phyloP scores from a whole-genome alignment of 2,888 invertebrate genomes.

The Malthinus flaveolus region DNA sequence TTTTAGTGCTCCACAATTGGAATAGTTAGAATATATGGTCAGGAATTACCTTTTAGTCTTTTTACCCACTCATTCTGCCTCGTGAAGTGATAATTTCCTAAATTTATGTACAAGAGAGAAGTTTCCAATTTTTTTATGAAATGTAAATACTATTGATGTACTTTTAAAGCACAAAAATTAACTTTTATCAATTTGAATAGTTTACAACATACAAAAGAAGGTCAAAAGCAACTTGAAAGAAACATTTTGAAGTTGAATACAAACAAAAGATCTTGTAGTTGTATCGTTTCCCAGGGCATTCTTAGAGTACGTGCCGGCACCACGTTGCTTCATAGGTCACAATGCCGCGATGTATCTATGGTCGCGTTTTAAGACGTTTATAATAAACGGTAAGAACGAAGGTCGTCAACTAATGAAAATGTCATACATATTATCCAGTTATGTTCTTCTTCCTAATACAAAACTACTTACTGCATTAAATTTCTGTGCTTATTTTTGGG shows the following conservation, averaged over 20 bases:
- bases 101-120: too few relatives aligned
- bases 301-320: constrained; percentile 29
- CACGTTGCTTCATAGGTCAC: constrained; percentile 33
- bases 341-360: constrained; percentile 30
- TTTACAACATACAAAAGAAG: constrained; percentile 26
- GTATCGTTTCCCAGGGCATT: constrained; percentile 35
- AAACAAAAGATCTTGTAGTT: constrained; percentile 20
- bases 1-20: too few relatives aligned
- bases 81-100: too few relatives aligned
- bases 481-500: too few relatives aligned
- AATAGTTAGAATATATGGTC: too few relatives aligned
- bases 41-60: too few relatives aligned
- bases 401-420: constrained; percentile 29
- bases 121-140: too few relatives aligned
- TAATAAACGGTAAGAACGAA: constrained; percentile 30
- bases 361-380: constrained; percentile 26
- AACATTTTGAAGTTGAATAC: constrained; percentile 10
- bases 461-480: background rate
- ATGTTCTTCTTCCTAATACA: constrained; percentile 15
- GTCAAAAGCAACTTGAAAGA: constrained; percentile 26
- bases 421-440: constrained; percentile 16
- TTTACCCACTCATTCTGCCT: too few relatives aligned
- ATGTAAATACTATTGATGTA: too few relatives aligned
- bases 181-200: constrained; percentile 1
- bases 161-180: background rate